Conservation (phyloP, 2,797 vertebrate genomes). For the Phoeniculus purpureus region DNA sequence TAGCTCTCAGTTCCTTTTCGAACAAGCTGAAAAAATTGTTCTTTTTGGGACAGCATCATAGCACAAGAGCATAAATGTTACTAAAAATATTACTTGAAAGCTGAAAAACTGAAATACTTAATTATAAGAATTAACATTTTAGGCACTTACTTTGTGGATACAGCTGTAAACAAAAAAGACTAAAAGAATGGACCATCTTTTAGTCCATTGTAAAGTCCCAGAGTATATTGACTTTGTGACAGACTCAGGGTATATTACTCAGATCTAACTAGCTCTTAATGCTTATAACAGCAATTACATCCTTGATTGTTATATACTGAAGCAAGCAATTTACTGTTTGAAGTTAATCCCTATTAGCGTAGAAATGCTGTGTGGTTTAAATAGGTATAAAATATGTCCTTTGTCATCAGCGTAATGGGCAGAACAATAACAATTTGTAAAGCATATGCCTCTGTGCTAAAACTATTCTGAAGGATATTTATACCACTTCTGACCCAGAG, state of each 20-base stretch:
- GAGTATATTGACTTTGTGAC: not conserved
- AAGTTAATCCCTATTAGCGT: not conserved
- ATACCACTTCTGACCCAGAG: not conserved
- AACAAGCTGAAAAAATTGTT: not conserved
- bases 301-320: not conserved
- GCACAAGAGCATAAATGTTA: not conserved
- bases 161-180: not conserved
- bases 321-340: not conserved
- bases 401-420: not conserved
- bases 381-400: not conserved
- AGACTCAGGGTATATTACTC: not conserved
- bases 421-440: slow-evolving; percentile 9
- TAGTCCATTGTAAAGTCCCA: not conserved
- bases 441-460: not conserved
- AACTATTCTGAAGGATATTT: not conserved
- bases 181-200: not conserved
- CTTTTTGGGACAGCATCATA: not conserved
- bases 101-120: not conserved
- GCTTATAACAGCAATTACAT: not conserved
- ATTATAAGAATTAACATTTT: not conserved
- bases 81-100: not conserved
- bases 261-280: not conserved
- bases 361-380: not conserved
- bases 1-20: not conserved
- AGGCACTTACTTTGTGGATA: not conserved